Evolutionary conservation across 1,140 invertebrate species (phyloP), one percentile per base, ranked within the genome.

Genomic region (Aricia agestis): DNA sequence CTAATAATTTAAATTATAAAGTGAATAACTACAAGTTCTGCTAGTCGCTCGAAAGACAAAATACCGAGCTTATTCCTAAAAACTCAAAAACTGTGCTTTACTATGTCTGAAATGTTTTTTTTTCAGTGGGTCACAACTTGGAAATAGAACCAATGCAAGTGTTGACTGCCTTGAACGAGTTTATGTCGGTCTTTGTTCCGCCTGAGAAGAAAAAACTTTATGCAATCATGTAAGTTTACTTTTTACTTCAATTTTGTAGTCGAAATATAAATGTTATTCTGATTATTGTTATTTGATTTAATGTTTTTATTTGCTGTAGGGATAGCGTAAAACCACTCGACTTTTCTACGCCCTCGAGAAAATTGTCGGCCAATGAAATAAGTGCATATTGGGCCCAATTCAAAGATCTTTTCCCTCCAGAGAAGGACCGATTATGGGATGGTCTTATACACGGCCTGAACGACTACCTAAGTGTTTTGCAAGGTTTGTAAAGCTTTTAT

Each of bases 101-200:
- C n/a, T n/a, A n/a, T 45, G 9, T 13, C 42, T 13, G 11, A 6
- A 45, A 45, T 45, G 11, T 45, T 75, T 36, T 57, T 65, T 69
- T 85, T 85, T 61, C 78, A 91, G 89, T 79, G 72, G 90, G 91
- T 3, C 93, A 94, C 72, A 74, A 88, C 45, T 79, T 94, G 32
- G 85, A 92, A 82, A 93, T 94, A 66, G 91, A 94, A 77, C 86
- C 92, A 6, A 88, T 90, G 71, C 89, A 93, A 80, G 93, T 94
- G 2, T 83, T 93, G 17, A 92, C 87, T 52, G 92, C 92, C 15
- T 81, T 94, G 19, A 92, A 89, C 76, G 93, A 94, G 77, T 94
- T 94, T 72, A 86, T 93, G 59, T 80, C 84, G 15, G 90, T 89
- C 73, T 92, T 91, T 75, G 87, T 81, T 42, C 86, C 76, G 67